Base-by-base conservation (phyloP, 2,888 invertebrate species). In the Aporophyla lueneburgensis region DNA sequence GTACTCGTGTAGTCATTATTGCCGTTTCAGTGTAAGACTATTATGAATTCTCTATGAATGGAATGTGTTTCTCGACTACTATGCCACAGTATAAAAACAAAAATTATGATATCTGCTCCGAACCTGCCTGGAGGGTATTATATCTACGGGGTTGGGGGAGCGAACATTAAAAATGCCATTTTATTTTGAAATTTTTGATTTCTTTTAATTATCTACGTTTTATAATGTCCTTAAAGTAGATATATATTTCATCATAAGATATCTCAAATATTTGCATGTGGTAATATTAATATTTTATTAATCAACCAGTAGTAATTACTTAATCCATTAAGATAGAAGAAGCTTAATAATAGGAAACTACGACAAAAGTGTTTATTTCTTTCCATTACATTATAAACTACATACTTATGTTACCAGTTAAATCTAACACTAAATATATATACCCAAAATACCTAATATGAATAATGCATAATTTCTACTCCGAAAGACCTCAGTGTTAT, bases 181-280 rank as follows among this genome's bases (percentile, higher is more conserved):
- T 83, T 95, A 94, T 96, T 96, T 97, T 96, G 93, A 96, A 96
- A 95, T 94, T 96, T 97, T 96, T 95, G 96, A 96, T 96, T 96
- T 96, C 96, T 96, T 96, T 97, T 96, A 96, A 96, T 97, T 97
- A 96, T 96, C 97, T 97, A 97, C 96, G 96, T 95, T 96, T 96
- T 96, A 96, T 97, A 96, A 96, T 97, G 96, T 96, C 95, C 96
- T 97, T 96, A 96, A 94, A 96, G 96, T 97, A 97, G 96, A 97
- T 96, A 96, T 96, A 96, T 96, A 96, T 96, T 95, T 96, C 95
- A 96, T 96, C 96, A 96, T 96, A 96, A 96, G 96, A 96, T 97
- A 96, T 96, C 94, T 96, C 96, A 96, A 96, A 96, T 96, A 96
- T 97, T 96, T 97, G 96, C 96, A 96, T 67, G 95, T 96, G 95